Evolutionary conservation across 2,797 vertebrate genomes (phyloP).

Genomic region (Epinephelus malabaricus): DNA sequence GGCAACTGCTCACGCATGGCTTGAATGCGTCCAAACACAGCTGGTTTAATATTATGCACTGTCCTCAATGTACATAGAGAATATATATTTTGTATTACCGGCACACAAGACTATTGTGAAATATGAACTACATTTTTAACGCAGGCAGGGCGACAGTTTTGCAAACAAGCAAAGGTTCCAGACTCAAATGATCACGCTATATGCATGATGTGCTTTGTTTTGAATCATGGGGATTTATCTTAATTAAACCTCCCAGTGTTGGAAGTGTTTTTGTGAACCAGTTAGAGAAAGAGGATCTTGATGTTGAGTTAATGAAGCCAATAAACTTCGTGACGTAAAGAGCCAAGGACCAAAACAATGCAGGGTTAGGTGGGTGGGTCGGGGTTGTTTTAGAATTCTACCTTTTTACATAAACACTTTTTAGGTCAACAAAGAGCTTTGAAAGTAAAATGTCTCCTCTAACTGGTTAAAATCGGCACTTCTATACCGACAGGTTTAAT

Average conservation of each 20-base stretch:
- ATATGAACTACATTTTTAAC: constrained; percentile 49
- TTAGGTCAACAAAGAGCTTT: not conserved
- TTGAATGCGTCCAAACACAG: constrained; percentile 57
- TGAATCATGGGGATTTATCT: constrained; percentile 1
- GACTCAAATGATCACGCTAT: constrained; percentile 1
- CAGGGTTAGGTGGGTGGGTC: no score
- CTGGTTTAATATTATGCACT: constrained; percentile 79
- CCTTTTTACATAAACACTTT: not conserved
- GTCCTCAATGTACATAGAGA: constrained; percentile 84
- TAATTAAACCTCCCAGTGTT: constrained; percentile 31
- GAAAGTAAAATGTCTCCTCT: not conserved
- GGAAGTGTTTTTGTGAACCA: constrained; percentile 17
- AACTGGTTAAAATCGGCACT: not conserved
- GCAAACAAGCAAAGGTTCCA: constrained; percentile 37
- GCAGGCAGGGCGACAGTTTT: constrained; percentile 48
- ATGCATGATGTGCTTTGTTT: constrained; percentile 32
- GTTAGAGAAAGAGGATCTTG: constrained; percentile 13
- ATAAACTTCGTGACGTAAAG: not conserved
- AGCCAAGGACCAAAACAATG: constrained; percentile 47
- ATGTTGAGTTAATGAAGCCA: constrained; percentile 15
- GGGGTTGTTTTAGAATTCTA: not conserved
- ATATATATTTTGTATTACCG: constrained; percentile 83
- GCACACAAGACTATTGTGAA: constrained; percentile 55
- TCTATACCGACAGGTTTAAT: constrained; percentile 30
- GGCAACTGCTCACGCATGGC: constrained; percentile 49